Base-by-base conservation (phyloP, 2,113 vertebrate species). In the Cathartes aura region DNA sequence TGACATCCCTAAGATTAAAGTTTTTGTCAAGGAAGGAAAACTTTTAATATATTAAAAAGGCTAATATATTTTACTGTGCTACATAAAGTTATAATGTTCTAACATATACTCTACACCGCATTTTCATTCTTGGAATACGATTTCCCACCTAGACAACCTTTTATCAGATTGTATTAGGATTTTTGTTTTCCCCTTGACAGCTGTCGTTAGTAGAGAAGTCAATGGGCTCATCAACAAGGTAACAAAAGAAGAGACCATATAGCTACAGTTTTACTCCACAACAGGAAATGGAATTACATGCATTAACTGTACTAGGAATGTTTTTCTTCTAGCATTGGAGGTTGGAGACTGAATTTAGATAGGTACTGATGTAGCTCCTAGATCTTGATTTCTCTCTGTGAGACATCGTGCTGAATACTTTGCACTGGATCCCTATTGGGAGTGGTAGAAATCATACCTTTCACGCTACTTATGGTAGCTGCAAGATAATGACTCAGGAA, bases 401-500 rank as follows among this genome's bases (percentile, higher is more conserved):
- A 64, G 73, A 56, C 81, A 48, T 36, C 10, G 16, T 12, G 40
- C 52, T 72, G 85, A 87, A 60, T 9, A 9, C 62, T 94, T 92
- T 80, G 62, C 63, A n/a, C 73, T 12, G 64, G 45, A 78, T 96
- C 93, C 94, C 96, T 83, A 12, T 45, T 80, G 96, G 38, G 85
- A 94, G 73, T 63, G 42, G 88, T 24, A 82, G 88, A 91, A 96
- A 96, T 94, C 82, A 90, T 11, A 87, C 72, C 91, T 98, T 96
- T 85, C 82, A 91, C 86, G 93, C 95, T 90, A 8, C 90, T 88
- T 75, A 18, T 67, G 89, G 89, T 67, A 87, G 75, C 80, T 91
- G 47, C 79, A 95, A 94, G 75, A 95, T 97, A 96, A 96, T 89
- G 90, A 88, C 68, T 96, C 45, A 22, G 93, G 80, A 90, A 95